Base-by-base conservation (phyloP, 2,888 invertebrate genomes). In the Zaprionus obscuricornis region DNA sequence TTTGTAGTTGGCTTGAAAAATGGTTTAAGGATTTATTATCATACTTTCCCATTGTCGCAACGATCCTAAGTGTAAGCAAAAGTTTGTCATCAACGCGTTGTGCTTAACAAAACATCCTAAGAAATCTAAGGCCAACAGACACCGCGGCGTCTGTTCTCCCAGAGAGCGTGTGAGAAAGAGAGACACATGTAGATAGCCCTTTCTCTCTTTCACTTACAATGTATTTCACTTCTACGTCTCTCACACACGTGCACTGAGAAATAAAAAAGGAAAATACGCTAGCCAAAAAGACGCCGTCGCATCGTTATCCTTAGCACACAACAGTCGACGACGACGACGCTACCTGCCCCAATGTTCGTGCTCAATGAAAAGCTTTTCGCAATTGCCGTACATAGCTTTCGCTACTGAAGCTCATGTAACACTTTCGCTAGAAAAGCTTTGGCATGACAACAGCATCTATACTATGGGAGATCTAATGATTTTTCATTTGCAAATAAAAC, bases 351-450 rank as follows among this genome's bases (percentile, higher is more conserved):
- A 79, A 70, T 66, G 54, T 66, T 63, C 40, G 58, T 71, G 71
- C 68, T 82, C 82, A 82, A 78, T 82, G 83, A 77, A 82, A 77
- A 82, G 82, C 77, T 77, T 34, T n/a, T 8, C 16, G 3, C 29
- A 39, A 26, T 17, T 40, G 42, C 13, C 45, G 37, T 54, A 58
- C 57, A 2, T 11, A 68, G 59, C 66, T 78, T 66, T 66, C 51
- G 18, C 22, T 40, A 47, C 49, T 16, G 31, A 76, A 62, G 49
- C 40, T 74, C 46, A 43, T 18, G 36, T 55, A 40, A 64, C 29
- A 39, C 43, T 29, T 50, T 18, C 45, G 29, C 16, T 10, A n/a
- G 7, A 4, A 31, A 72, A 75, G 79, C 82, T 78, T 63, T 43
- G 3, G 1, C 22, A 5, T 6, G 5, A 10, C 18, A 31, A 33